Base-by-base conservation (phyloP, 2,888 invertebrate species). In the Diadegma fenestrale region DNA sequence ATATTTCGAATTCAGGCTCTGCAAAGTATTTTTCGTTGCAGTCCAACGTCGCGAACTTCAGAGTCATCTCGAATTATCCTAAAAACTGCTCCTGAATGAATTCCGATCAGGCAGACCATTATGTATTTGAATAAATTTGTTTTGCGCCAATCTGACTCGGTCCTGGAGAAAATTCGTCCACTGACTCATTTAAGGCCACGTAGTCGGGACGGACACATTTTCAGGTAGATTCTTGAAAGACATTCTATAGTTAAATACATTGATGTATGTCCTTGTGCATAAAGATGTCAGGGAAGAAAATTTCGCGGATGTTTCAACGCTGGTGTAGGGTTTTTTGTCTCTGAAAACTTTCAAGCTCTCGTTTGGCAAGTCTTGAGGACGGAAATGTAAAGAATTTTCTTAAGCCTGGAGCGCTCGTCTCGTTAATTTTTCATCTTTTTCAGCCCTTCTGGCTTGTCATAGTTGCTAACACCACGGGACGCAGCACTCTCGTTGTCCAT, bases 381-480 rank as follows among this genome's bases (percentile, higher is more conserved):
- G 33, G 76, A 85, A 82, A 76, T 66, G 66, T 71, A 66, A 72
- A 82, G 82, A 68, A 76, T 72, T 68, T 66, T 72, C 71, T 61
- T 66, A 48, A 43, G 66, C 68, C 79, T 69, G 19, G 73, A 30
- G 51, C 48, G 76, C 54, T 64, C 68, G 76, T 72, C 80, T 85
- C 82, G 76, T 85, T 85, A 80, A 82, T 82, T 80, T 75, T 79
- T 73, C 69, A 79, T 82, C 58, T 75, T 77, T 81, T 77, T 77
- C 45, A 37, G 54, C 72, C 37, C 54, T 81, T 73, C 54, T 51
- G 26, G 17, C 81, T 30, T 12, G 79, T 30, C 66, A 48, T n/a
- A 66, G 58, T 66, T 73, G n/a, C n/a, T 5, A 58, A 78, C 80
- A 66, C 54, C 41, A 64, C 48, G 17, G 43, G 54, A 33, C 45